These are phyloP conservation scores for Tenebrio molitor DNA, from an alignment of 1,140 invertebrate genomes.

Conservation along the genomic window DNA sequence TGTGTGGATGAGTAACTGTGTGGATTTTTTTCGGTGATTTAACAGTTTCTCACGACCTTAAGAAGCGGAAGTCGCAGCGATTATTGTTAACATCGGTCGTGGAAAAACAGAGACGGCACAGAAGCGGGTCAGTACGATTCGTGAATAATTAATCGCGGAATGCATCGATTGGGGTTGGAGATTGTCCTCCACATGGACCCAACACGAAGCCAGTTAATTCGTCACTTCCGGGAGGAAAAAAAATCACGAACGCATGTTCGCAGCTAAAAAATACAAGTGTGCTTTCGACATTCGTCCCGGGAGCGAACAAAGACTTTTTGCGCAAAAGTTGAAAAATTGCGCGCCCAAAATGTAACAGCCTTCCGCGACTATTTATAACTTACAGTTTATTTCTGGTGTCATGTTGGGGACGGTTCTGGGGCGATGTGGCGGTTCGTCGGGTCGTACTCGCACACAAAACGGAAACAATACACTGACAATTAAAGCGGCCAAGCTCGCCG, in stretches of 20 bases:
- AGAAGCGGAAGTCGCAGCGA: constrained; percentile 1
- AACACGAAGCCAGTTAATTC: background rate
- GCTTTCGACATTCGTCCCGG: background rate
- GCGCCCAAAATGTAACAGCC: constrained; percentile 18
- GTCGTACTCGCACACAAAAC: constrained; percentile 23
- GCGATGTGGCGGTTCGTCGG: background rate
- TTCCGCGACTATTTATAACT: constrained; percentile 20
- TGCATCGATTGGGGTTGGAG: constrained; percentile 32
- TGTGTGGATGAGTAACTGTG: constrained; percentile 24
- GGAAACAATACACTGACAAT: constrained; percentile 29
- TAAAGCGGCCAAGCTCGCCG: constrained; percentile 21
- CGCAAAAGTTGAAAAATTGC: constrained; percentile 34
- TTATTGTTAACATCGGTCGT: background rate
- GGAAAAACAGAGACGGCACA: too few relatives aligned
- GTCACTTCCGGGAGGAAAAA: background rate
- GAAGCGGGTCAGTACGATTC: background rate
- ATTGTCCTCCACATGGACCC: background rate
- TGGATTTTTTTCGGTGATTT: constrained; percentile 18
- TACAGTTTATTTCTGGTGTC: constrained; percentile 14
- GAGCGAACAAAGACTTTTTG: constrained; percentile 24
- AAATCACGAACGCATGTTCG: constrained; percentile 23
- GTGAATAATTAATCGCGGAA: constrained; percentile 14
- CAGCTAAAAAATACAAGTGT: background rate
- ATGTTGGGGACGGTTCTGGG: background rate
- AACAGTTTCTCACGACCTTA: constrained; percentile 30